Base-by-base conservation (phyloP, 2,888 invertebrate genomes). In the Rapana venosa region DNA sequence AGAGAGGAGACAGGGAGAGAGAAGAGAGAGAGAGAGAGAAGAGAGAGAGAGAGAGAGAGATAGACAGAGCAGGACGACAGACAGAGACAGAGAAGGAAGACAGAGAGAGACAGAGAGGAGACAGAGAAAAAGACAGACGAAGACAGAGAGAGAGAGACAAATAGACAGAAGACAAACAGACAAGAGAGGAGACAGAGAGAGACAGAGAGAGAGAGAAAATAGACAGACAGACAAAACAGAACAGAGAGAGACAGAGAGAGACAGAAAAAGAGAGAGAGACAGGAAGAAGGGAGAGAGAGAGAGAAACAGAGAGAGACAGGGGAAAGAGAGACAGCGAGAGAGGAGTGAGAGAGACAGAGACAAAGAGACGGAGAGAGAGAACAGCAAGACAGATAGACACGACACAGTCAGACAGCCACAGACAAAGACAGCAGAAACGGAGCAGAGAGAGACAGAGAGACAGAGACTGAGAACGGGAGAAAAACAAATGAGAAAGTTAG, bases 211-310 rank as follows among this genome's bases (percentile, higher is more conserved):
- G 74, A 74, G 26, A 74, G 70, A 70, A 0, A 6, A 70, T 0
- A 79, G 35, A 79, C 35, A 79, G 79, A 79, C 4, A 79, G 32
- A 79, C 0, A 79, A 8, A 79, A 8, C 30, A 11, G 32, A 11
- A 79, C 32, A 79, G 35, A 79, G 35, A 79, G 79, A 79, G 35
- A 79, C 79, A 79, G 30, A 35, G 79, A 79, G 79, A 79, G 6
- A 26, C 79, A 74, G 61, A 74, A n/a, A 74, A 4, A 30, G 74
- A 74, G 22, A 74, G 11, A n/a, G n/a, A 74, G 74, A 74, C 2
- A 74, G n/a, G 11, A 1, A 74, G 26, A 30, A n/a, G 74, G 30
- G 15, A 13, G n/a, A 74, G 22, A 74, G n/a, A 74, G n/a, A 74
- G n/a, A 74, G 4, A 74, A n/a, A 74, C 8, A 11, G 77, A 74